Conservation (phyloP, 2,113 vertebrate genomes). For the Erinaceus europaeus region DNA sequence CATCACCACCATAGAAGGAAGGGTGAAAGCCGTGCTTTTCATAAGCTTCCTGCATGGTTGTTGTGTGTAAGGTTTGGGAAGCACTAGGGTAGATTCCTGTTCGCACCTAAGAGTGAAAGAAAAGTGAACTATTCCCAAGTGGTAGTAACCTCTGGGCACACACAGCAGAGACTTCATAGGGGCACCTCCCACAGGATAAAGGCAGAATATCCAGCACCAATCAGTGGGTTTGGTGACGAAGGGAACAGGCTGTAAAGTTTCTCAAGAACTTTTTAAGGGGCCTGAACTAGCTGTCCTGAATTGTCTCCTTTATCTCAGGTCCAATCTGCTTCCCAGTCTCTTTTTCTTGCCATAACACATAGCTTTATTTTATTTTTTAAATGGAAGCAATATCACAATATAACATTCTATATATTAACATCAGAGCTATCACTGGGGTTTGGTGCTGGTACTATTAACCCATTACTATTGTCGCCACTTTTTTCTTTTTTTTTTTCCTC, state of each 20-base stretch:
- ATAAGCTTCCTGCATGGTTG: not conserved
- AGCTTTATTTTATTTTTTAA: too few relatives aligned
- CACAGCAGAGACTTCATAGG: not conserved
- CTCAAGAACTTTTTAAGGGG: too few relatives aligned
- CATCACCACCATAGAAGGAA: not conserved
- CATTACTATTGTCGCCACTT: too few relatives aligned
- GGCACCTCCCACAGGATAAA: not conserved
- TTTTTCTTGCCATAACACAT: not conserved
- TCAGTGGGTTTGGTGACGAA: not conserved
- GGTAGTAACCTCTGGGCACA: not conserved
- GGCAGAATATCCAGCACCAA: not conserved
- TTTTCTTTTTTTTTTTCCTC: too few relatives aligned
- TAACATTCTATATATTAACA: too few relatives aligned
- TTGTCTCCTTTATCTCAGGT: not conserved
- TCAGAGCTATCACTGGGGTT: too few relatives aligned
- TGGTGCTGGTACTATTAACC: too few relatives aligned
- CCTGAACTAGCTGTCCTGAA: not conserved
- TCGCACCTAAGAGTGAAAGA: not conserved
- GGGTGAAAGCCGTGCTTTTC: not conserved
- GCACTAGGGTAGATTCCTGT: not conserved
- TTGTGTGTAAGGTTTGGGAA: not conserved
- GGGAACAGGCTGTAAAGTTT: not conserved
- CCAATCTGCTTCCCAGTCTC: not conserved
- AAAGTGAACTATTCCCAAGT: not conserved
- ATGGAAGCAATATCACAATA: too few relatives aligned